Conservation (phyloP, 1,140 invertebrate species). For the Solenopsis fugax region DNA sequence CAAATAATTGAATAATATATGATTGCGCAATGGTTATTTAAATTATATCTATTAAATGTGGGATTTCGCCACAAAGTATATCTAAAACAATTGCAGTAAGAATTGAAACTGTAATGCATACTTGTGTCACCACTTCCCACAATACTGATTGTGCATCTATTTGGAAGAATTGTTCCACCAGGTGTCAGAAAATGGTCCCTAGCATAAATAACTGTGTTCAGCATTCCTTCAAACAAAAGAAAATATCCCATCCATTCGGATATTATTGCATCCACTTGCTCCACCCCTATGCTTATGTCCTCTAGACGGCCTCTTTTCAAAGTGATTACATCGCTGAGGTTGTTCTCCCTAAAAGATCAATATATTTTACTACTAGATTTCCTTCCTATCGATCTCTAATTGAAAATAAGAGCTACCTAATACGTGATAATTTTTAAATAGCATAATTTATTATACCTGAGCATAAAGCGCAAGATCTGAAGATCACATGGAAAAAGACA, state of each 20-base stretch:
- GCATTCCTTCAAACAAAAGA: slow-evolving; percentile 98
- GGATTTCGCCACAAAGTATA: neutral
- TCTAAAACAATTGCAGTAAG: neutral
- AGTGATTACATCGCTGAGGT: slow-evolving; percentile 91
- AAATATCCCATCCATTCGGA: slow-evolving; percentile 99
- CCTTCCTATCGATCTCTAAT: neutral
- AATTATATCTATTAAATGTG: neutral
- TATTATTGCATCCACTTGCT: slow-evolving; percentile 98
- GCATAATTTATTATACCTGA: slow-evolving; percentile 7
- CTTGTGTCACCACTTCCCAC: slow-evolving; percentile 95
- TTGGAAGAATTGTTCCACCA: slow-evolving; percentile 94
- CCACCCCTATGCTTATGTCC: slow-evolving; percentile 92
- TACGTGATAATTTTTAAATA: slow-evolving; percentile 59
- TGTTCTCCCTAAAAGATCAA: slow-evolving; percentile 89
- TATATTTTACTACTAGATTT: slow-evolving; percentile 17
- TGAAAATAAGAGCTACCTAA: slow-evolving; percentile 42
- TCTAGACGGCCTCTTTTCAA: slow-evolving; percentile 96
- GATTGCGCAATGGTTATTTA: slow-evolving; percentile 11
- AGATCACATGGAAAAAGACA: no score
- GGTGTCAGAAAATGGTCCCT: slow-evolving; percentile 96
- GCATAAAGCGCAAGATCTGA: no score
- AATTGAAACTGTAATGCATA: slow-evolving; percentile 82
- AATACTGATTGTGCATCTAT: slow-evolving; percentile 95
- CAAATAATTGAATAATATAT: slow-evolving; percentile 18
- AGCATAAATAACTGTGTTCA: slow-evolving; percentile 96